A percentile compares a stretch with the other conserved stretches of the same genome.
These are phyloP conservation scores for Glareola pratincola DNA, from an alignment of 2,113 vertebrate species.

Conservation along the genomic window DNA sequence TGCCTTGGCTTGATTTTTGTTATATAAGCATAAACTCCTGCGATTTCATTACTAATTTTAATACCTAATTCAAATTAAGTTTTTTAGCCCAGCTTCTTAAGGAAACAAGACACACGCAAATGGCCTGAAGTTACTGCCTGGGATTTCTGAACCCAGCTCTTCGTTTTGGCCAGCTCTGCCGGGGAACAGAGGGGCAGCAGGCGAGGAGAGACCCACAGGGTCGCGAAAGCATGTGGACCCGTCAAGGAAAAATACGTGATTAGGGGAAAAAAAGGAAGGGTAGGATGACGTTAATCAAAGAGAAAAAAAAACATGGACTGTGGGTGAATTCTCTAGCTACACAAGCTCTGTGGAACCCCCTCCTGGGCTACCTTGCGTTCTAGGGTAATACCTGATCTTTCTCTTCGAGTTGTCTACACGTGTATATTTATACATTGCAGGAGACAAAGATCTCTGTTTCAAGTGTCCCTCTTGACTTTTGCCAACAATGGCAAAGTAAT, in stretches of 20 bases:
- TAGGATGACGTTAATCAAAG: background rate
- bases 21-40: background rate
- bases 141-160: background rate
- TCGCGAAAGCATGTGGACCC: background rate
- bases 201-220: background rate
- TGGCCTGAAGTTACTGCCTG: background rate
- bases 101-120: background rate
- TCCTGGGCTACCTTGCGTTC: background rate
- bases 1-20: background rate
- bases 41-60: background rate
- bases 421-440: background rate
- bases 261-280: background rate
- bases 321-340: background rate
- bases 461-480: background rate
- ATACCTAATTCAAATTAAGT: background rate
- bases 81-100: background rate
- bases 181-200: background rate
- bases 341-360: background rate
- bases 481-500: background rate
- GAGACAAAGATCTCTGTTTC: background rate
- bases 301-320: too few species aligned
- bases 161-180: background rate
- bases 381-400: background rate
- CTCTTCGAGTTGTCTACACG: background rate
- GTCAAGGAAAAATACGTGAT: background rate